phyloP scores from a whole-genome alignment of 2,888 invertebrate genomes.

The Hirtodrosophila trivittata region DNA sequence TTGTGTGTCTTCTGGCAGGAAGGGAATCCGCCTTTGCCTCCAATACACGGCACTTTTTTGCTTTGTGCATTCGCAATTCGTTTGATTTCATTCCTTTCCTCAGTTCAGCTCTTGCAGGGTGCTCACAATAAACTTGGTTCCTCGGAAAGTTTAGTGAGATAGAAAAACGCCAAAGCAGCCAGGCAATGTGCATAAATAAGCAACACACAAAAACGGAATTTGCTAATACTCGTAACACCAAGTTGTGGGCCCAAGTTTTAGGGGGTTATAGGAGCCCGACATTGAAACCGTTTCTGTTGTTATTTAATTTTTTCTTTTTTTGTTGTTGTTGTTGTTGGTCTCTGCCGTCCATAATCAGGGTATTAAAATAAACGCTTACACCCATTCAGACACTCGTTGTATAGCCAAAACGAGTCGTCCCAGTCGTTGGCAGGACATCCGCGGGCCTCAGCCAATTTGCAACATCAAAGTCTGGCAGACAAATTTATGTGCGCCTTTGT shows the following conservation, averaged over 20 bases:
- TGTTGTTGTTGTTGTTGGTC: too few species aligned
- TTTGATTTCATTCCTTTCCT: constrained; percentile 42
- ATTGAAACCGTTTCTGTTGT: constrained; percentile 56
- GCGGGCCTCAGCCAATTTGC: constrained; percentile 55
- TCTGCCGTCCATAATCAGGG: constrained; percentile 58
- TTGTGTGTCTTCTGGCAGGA: constrained; percentile 26
- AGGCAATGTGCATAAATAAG: constrained; percentile 64
- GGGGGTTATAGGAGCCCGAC: constrained; percentile 14
- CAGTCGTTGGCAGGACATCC: constrained; percentile 42
- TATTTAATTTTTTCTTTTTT: constrained; percentile 52
- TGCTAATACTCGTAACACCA: constrained; percentile 53
- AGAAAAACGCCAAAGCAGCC: constrained; percentile 57
- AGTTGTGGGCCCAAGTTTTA: constrained; percentile 25
- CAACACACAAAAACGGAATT: constrained; percentile 60
- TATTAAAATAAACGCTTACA: constrained; percentile 59
- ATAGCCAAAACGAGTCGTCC: constrained; percentile 16
- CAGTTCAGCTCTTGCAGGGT: constrained; percentile 18
- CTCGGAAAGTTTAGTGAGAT: constrained; percentile 57
- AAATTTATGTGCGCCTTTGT: constrained; percentile 55
- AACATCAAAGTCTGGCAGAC: constrained; percentile 69
- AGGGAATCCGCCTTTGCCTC: neutral
- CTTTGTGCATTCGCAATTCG: constrained; percentile 45
- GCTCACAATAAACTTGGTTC: constrained; percentile 56
- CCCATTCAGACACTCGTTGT: constrained; percentile 34
- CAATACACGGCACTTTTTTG: constrained; percentile 25